A percentile compares a stretch with the other conserved stretches of the same genome.
These are phyloP conservation scores for Tamias sibiricus DNA, from an alignment of 2,113 vertebrate genomes.

Conservation along the genomic window DNA sequence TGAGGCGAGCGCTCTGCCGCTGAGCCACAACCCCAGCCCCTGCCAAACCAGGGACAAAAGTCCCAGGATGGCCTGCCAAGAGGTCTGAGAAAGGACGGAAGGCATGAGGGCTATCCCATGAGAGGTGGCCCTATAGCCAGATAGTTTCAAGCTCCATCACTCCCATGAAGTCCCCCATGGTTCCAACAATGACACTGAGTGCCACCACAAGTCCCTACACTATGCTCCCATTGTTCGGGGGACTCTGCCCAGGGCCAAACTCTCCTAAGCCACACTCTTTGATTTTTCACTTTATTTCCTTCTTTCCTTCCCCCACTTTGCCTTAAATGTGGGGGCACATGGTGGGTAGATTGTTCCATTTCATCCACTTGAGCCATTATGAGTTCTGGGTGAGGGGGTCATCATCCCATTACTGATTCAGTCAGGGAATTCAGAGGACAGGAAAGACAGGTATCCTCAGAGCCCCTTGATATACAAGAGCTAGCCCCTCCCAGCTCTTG, in stretches of 20 bases:
- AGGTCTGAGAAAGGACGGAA: not conserved
- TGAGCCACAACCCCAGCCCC: too few relatives aligned
- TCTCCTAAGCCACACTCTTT: too few relatives aligned
- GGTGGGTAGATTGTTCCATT: not conserved
- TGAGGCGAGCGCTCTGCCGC: too few relatives aligned
- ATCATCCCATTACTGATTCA: too few relatives aligned
- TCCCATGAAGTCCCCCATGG: accelerated
- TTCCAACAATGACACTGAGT: not conserved
- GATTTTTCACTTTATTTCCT: not conserved
- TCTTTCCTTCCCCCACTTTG: not conserved
- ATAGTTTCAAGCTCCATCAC: not conserved
- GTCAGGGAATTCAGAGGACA: not conserved
- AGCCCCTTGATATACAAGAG: not conserved
- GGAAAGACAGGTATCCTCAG: not conserved
- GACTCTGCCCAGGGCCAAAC: too few relatives aligned
- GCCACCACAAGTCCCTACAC: not conserved
- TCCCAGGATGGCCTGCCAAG: not conserved
- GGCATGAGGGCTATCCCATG: too few relatives aligned
- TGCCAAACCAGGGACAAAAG: not conserved
- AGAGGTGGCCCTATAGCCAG: not conserved
- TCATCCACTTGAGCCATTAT: too few relatives aligned
- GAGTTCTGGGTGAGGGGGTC: not conserved
- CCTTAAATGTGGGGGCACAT: not conserved
- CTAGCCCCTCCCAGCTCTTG: not conserved
- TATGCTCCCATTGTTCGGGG: too few relatives aligned